Conservation (phyloP, 2,888 invertebrate species). For the Phragmatobia fuliginosa region DNA sequence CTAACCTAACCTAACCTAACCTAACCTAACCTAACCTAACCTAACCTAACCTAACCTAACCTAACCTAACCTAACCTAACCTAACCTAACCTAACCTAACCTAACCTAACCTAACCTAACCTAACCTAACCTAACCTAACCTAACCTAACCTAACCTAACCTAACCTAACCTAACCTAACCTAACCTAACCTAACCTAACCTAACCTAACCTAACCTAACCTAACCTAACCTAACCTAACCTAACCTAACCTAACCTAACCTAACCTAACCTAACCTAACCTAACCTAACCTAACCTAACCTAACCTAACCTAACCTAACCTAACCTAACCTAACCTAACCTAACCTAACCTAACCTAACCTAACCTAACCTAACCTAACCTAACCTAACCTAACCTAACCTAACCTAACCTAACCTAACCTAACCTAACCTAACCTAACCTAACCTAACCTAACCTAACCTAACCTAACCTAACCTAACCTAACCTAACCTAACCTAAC, state of each 20-base stretch:
- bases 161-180: constrained; percentile 37
- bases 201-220: constrained; percentile 41
- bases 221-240: constrained; percentile 39
- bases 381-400: constrained; percentile 27
- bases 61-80: constrained; percentile 37
- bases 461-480: too few relatives aligned
- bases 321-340: constrained; percentile 23
- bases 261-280: constrained; percentile 38
- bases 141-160: constrained; percentile 40
- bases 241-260: constrained; percentile 40
- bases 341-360: constrained; percentile 28
- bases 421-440: too few relatives aligned
- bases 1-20: constrained; percentile 36
- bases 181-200: constrained; percentile 35
- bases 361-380: constrained; percentile 25
- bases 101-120: constrained; percentile 36
- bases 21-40: constrained; percentile 38
- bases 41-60: constrained; percentile 39
- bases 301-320: constrained; percentile 35
- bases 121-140: constrained; percentile 42
- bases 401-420: constrained; percentile 10
- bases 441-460: too few relatives aligned
- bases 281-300: constrained; percentile 40
- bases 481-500: too few relatives aligned
- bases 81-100: constrained; percentile 37